These are phyloP conservation scores for Amphiduros pacificus DNA, from an alignment of 2,888 invertebrate species.

Conservation along the genomic window DNA sequence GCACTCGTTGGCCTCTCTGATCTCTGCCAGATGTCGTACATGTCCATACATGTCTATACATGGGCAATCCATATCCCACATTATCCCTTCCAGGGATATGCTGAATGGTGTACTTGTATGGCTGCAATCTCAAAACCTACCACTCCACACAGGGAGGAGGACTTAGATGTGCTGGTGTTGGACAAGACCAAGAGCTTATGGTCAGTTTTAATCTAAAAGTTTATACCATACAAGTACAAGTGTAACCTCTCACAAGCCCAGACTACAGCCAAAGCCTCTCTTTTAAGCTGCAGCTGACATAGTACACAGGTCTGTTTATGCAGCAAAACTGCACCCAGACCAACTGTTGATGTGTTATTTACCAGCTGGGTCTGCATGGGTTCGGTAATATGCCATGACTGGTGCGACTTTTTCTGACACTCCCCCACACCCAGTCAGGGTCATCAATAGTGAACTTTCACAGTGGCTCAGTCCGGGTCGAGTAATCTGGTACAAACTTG, in stretches of 20 bases:
- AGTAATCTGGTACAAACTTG: background rate
- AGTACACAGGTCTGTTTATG: slow-evolving; percentile 22
- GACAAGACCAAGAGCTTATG: background rate
- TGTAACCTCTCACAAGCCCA: slow-evolving; percentile 27
- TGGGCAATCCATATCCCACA: too few species aligned
- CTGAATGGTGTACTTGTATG: slow-evolving; percentile 22
- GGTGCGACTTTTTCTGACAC: too few species aligned
- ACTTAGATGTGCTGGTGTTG: background rate
- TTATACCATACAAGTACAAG: slow-evolving; percentile 20
- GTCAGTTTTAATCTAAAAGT: slow-evolving; percentile 27
- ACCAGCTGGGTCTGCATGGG: slow-evolving; percentile 18
- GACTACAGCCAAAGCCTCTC: slow-evolving; percentile 27
- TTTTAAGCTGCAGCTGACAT: slow-evolving; percentile 26
- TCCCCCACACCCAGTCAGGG: too few species aligned
- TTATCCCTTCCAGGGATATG: slow-evolving; percentile 30
- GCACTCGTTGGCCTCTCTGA: too few species aligned
- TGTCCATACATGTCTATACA: too few species aligned
- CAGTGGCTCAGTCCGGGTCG: background rate
- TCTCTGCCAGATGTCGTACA: too few species aligned
- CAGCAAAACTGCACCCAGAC: slow-evolving; percentile 19
- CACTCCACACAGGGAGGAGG: background rate
- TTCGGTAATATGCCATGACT: too few species aligned
- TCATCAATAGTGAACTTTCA: background rate
- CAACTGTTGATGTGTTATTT: slow-evolving; percentile 25
- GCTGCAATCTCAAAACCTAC: slow-evolving; percentile 29